A percentile compares a stretch with the other conserved stretches of the same genome.
phyloP scores from a whole-genome alignment of 1,140 invertebrate species.

The Andrena cerasifolii region DNA sequence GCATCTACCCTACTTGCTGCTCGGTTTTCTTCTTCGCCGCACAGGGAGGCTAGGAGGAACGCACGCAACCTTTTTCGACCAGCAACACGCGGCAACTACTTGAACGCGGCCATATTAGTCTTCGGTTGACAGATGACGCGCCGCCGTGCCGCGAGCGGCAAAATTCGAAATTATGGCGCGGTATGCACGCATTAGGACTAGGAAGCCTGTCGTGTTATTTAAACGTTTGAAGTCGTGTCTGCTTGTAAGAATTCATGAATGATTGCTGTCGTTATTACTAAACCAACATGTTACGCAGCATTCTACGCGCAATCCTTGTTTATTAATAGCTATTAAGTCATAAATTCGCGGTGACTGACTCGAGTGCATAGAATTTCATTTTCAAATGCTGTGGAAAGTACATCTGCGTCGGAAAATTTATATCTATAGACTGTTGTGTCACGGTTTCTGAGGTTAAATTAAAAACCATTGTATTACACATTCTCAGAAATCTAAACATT shows the following conservation, averaged over 20 bases:
- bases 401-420: too few relatives aligned
- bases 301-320: neutral
- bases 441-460: too few relatives aligned
- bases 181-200: neutral
- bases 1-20: too few relatives aligned
- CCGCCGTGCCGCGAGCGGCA: neutral
- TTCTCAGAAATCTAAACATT: too few relatives aligned
- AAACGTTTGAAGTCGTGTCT: neutral
- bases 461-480: too few relatives aligned
- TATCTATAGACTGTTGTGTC: too few relatives aligned
- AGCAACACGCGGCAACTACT: neutral
- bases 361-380: too few relatives aligned
- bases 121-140: constrained; percentile 15
- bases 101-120: constrained; percentile 22
- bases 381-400: too few relatives aligned
- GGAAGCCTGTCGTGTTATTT: neutral
- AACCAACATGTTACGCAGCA: neutral
- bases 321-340: too few relatives aligned
- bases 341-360: too few relatives aligned
- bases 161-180: constrained; percentile 27
- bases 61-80: neutral
- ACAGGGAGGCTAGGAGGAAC: neutral
- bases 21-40: neutral
- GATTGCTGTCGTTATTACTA: neutral
- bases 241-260: neutral